Evolutionary conservation across 2,797 vertebrate species (phyloP), one percentile per base, ranked within the genome.

Genomic region (Myotis findleyi): DNA sequence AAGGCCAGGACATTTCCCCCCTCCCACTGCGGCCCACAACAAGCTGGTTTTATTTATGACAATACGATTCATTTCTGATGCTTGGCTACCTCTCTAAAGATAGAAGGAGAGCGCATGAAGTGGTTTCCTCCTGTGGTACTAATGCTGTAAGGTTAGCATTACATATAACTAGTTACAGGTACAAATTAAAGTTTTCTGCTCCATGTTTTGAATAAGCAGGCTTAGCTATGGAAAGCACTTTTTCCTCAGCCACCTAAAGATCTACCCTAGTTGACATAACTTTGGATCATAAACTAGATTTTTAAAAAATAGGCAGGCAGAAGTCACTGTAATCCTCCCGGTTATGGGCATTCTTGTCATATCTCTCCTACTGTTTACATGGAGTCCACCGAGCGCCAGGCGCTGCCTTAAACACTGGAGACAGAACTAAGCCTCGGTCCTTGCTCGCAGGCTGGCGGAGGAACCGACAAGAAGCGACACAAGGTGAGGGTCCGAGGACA

Each of bases 291-390:
- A 94, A 95, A 51, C 27, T 77, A 89, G 49, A 27, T 69, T 64
- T 62, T 79, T 2, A 6, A 18, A 82, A 16, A n/a, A 55, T 5
- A 9, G 17, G 71, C 20, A 72, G 47, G 44, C 85, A 88, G 83
- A 88, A 90, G 85, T 75, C 69, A 47, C 62, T 64, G 33, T 64
- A 80, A 62, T 41, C 69, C 86, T 91, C 57, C 75, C n/a, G 44
- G 75, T 53, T 76, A 47, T 7, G 33, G 41, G 25, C 73, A 53
- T 87, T 87, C 47, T 33, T 27, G 66, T 36, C 73, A 11, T 57
- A 20, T 68, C 27, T 75, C 44, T 87, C 72, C 77, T 87, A 91
- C 79, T 91, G 85, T 92, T 97, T 87, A 95, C 8, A 33, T 2
- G 68, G 12, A 14, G 2, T 85, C 82, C 76, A 25, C 20, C 0